Conservation (phyloP, 2,888 invertebrate genomes). For the Corbicula japonica region DNA sequence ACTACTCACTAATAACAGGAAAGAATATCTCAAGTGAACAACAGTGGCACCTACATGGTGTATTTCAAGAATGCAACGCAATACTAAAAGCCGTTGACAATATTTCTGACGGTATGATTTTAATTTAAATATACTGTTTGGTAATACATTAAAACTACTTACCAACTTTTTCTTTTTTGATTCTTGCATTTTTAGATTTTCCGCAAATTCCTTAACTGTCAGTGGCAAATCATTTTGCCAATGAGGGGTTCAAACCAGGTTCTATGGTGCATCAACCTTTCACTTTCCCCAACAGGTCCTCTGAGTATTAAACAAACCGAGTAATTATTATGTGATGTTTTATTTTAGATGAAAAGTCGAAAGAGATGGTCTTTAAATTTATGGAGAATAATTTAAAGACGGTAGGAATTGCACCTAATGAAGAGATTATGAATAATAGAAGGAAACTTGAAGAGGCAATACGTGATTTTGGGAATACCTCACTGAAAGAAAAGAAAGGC, state of each 20-base stretch:
- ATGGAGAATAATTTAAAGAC: slow-evolving; percentile 19
- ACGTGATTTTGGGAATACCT: background rate
- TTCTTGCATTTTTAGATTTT: background rate
- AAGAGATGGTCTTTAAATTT: slow-evolving; percentile 1
- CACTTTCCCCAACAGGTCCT: background rate
- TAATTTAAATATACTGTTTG: background rate
- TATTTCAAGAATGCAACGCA: slow-evolving; percentile 18
- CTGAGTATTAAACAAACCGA: background rate
- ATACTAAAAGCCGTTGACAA: background rate
- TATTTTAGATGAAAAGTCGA: background rate
- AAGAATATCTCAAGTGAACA: slow-evolving; percentile 2
- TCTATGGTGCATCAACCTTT: background rate
- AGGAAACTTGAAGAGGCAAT: slow-evolving; percentile 17
- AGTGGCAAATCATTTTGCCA: background rate
- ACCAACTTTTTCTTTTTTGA: background rate
- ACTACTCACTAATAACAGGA: slow-evolving; percentile 4
- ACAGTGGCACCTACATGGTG: slow-evolving; percentile 19
- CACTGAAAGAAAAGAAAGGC: background rate
- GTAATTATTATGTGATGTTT: background rate
- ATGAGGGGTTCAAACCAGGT: background rate
- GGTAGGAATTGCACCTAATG: slow-evolving; percentile 13
- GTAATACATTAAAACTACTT: background rate
- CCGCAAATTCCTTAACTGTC: background rate
- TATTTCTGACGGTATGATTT: background rate
- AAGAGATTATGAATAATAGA: background rate